phyloP scores from a whole-genome alignment of 1,140 invertebrate species.

The Drosophila melanogaster region Release_6_plus_ISO1_MT NT_033777.3:19553001-19553500 shows the following conservation, averaged over 20 bases:
- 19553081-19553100: constrained; percentile 22
- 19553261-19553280: too few species aligned
- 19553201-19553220: constrained; percentile 4
- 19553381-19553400: constrained; percentile 11
- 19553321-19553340: background rate
- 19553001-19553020: constrained; percentile 39
- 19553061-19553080: constrained; percentile 40
- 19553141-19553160: constrained; percentile 40
- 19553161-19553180: constrained; percentile 28
- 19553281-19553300: background rate
- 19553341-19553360: constrained; percentile 8
- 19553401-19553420: constrained; percentile 8
- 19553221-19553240: background rate
- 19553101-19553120: background rate
- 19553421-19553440: constrained; percentile 38
- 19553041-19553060: constrained; percentile 31
- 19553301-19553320: background rate
- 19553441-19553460: constrained; percentile 50
- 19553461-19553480: constrained; percentile 68
- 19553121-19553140: constrained; percentile 16
- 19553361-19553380: constrained; percentile 13
- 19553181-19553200: background rate
- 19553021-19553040: constrained; percentile 48
- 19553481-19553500: background rate
- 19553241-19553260: too few species aligned